These are phyloP conservation scores for Dioctria linearis DNA, from an alignment of 2,888 invertebrate genomes.

Conservation along the genomic window DNA sequence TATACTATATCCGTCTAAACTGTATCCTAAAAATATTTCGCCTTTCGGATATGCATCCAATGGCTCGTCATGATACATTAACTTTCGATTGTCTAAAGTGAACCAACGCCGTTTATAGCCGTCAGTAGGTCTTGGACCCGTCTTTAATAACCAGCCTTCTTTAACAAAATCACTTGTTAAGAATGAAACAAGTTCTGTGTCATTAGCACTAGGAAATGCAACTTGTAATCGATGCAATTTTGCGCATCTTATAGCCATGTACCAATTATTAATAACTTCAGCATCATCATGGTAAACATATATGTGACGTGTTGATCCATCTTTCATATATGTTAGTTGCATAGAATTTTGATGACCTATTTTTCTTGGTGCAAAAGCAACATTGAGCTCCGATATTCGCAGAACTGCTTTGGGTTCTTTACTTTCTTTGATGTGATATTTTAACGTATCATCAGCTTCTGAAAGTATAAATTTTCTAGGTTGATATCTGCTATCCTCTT, in stretches of 20 bases:
- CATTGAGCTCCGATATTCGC: conserved; percentile 85
- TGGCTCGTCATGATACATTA: conserved; percentile 94
- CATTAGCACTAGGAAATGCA: conserved; percentile 84
- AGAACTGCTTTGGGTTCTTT: conserved; percentile 88
- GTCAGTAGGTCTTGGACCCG: conserved; percentile 86
- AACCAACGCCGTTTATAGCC: conserved; percentile 91
- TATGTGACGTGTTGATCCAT: conserved; percentile 88
- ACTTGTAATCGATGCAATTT: conserved; percentile 87
- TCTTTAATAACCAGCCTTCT: conserved; percentile 93
- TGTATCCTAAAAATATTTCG: conserved; percentile 86
- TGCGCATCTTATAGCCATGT: conserved; percentile 85
- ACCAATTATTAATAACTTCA: conserved; percentile 90
- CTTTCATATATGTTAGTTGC: conserved; percentile 88
- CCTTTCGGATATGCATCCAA: conserved; percentile 92
- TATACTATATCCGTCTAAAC: conserved; percentile 81
- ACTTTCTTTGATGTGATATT: conserved; percentile 82
- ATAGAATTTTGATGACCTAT: conserved; percentile 85
- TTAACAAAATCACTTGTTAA: conserved; percentile 87
- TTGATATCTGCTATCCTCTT: conserved; percentile 88
- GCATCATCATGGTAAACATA: conserved; percentile 90
- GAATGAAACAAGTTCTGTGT: conserved; percentile 80
- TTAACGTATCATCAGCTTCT: conserved; percentile 85
- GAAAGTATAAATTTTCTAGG: conserved; percentile 87
- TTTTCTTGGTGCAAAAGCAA: conserved; percentile 87
- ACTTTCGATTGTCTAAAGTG: conserved; percentile 87